Conservation (phyloP, 1,140 invertebrate genomes). For the Pogonus chalceus region DNA sequence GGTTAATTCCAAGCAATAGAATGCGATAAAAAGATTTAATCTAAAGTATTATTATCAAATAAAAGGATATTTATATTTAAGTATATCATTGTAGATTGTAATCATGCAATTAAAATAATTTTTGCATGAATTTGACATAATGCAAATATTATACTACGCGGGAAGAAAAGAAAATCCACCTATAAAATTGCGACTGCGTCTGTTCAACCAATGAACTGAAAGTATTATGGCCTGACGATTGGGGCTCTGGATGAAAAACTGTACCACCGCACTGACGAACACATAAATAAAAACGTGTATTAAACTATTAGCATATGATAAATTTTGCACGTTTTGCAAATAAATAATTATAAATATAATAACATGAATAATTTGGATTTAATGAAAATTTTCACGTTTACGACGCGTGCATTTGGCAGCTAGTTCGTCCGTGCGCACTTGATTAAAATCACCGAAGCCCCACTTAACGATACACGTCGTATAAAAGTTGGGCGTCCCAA, state of each 20-base stretch:
- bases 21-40: too few relatives aligned
- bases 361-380: too few relatives aligned
- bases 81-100: too few relatives aligned
- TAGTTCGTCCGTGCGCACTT: neutral
- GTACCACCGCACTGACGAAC: neutral
- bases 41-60: too few relatives aligned
- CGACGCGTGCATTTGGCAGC: neutral
- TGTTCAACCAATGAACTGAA: constrained; percentile 15
- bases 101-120: too few relatives aligned
- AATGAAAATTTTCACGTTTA: too few relatives aligned
- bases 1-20: too few relatives aligned
- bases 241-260: constrained; percentile 14
- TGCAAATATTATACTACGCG: neutral
- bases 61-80: too few relatives aligned
- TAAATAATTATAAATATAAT: neutral
- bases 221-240: constrained; percentile 22
- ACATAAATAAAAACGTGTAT: neutral
- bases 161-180: neutral
- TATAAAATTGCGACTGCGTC: neutral
- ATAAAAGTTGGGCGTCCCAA: constrained; percentile 5
- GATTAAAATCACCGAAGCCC: constrained; percentile 13
- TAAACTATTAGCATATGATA: neutral
- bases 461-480: constrained; percentile 8
- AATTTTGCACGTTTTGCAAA: neutral
- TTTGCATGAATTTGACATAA: neutral